These are phyloP conservation scores for Episyrphus balteatus DNA, from an alignment of 1,140 invertebrate genomes.

Conservation along the genomic window DNA sequence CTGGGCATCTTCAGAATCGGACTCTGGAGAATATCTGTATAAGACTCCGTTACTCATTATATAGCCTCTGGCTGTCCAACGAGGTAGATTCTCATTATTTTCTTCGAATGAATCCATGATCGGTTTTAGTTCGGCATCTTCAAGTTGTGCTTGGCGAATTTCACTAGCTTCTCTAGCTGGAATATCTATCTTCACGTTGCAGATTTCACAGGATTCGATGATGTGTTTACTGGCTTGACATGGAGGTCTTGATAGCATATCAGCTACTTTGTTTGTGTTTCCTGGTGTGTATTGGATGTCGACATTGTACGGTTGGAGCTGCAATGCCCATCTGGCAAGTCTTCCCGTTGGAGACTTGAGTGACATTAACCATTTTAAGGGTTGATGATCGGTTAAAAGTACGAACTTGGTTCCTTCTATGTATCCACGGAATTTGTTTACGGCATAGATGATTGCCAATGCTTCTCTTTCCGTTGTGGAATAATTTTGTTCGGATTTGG, in stretches of 20 bases:
- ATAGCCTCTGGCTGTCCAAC: conserved; percentile 14
- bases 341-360: conserved; percentile 37
- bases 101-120: too few relatives aligned
- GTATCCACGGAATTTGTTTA: conserved; percentile 36
- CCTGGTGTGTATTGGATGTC: conserved; percentile 5
- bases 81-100: conserved; percentile 2
- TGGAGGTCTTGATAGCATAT: conserved; percentile 7
- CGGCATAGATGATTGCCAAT: conserved; percentile 39
- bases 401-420: conserved; percentile 29
- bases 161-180: too few relatives aligned
- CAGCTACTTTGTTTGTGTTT: conserved; percentile 10
- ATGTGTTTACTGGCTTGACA: too few relatives aligned
- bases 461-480: conserved; percentile 37
- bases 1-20: too few relatives aligned
- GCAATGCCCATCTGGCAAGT: conserved; percentile 40
- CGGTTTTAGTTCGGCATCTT: too few relatives aligned
- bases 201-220: too few relatives aligned
- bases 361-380: conserved; percentile 38
- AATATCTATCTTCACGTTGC: too few relatives aligned
- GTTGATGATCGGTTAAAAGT: too few relatives aligned
- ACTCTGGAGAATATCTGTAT: conserved; percentile 11
- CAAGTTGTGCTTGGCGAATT: too few relatives aligned
- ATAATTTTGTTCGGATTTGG: conserved; percentile 37
- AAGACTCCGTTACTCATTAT: conserved; percentile 17
- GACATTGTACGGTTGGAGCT: conserved; percentile 35